Evolutionary conservation across 1,140 invertebrate genomes (phyloP).

Genomic region (Drosophila ironensis): DNA sequence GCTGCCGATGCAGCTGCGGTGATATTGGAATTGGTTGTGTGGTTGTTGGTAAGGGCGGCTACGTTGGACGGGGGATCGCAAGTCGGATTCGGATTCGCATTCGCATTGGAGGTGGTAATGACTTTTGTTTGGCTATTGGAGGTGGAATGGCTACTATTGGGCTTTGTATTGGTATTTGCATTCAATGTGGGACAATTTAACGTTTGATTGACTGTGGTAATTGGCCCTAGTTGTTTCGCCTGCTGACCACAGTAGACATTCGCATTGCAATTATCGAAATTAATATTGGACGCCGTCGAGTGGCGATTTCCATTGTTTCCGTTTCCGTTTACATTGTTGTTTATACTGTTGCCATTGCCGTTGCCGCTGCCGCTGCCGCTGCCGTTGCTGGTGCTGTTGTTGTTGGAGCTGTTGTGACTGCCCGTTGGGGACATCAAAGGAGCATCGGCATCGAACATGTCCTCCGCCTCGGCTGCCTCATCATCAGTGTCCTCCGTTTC

Average conservation of each 20-base stretch:
- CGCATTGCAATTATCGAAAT: slow-evolving; percentile 82
- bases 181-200: slow-evolving; percentile 76
- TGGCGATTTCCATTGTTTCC: slow-evolving; percentile 13
- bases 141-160: slow-evolving; percentile 49
- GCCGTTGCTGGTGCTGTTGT: slow-evolving; percentile 27
- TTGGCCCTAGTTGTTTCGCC: slow-evolving; percentile 51
- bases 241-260: slow-evolving; percentile 66
- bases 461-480: slow-evolving; percentile 66
- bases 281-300: slow-evolving; percentile 60
- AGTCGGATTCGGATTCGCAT: slow-evolving; percentile 36
- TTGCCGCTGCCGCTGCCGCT: slow-evolving; percentile 6
- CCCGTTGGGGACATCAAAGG: slow-evolving; percentile 73
- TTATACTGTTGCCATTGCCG: slow-evolving; percentile 24
- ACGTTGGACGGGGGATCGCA: slow-evolving; percentile 18
- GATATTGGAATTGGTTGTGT: slow-evolving; percentile 21
- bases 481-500: slow-evolving; percentile 66
- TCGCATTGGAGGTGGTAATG: slow-evolving; percentile 36
- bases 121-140: slow-evolving; percentile 46
- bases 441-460: slow-evolving; percentile 68
- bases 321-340: slow-evolving; percentile 38
- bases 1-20: slow-evolving; percentile 31
- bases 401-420: slow-evolving; percentile 58
- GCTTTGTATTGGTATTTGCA: slow-evolving; percentile 57
- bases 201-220: slow-evolving; percentile 65
- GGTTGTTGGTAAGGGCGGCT: slow-evolving; percentile 19